Conservation (phyloP, 1,140 invertebrate genomes). For the Aricia agestis region DNA sequence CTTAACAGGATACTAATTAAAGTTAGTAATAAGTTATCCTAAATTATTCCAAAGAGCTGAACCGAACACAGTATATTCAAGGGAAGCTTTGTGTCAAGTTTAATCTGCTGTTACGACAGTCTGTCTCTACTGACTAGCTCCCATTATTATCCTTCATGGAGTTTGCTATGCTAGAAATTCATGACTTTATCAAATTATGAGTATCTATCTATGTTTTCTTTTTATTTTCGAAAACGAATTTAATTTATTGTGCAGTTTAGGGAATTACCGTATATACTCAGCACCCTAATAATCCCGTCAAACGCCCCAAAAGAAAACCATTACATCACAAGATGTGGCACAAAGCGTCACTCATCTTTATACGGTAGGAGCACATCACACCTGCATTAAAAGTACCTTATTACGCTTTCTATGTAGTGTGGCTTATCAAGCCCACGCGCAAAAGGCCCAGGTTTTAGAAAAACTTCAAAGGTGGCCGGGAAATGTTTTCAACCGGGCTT, state of each 20-base stretch:
- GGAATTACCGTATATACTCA: conserved; percentile 19
- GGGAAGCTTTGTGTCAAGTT: neutral
- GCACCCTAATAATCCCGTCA: conserved; percentile 37
- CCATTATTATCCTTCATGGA: neutral
- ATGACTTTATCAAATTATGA: too few relatives aligned
- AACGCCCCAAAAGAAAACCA: conserved; percentile 54
- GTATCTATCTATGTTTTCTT: too few relatives aligned
- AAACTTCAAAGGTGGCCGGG: conserved; percentile 65
- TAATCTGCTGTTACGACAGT: neutral
- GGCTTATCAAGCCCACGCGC: conserved; percentile 63
- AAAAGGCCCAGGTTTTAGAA: conserved; percentile 56
- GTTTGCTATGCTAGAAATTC: too few relatives aligned
- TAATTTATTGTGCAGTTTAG: neutral
- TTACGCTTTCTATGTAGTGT: conserved; percentile 62
- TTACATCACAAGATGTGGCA: conserved; percentile 43
- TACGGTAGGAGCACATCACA: conserved; percentile 49
- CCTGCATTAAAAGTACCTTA: conserved; percentile 70
- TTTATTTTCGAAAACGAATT: too few relatives aligned
- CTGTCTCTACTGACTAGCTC: neutral
- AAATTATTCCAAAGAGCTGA: neutral
- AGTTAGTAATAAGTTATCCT: too few relatives aligned
- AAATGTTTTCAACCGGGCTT: conserved; percentile 70
- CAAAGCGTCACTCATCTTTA: conserved; percentile 56
- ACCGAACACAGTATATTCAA: neutral
- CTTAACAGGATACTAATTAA: too few relatives aligned